Evolutionary conservation across 2,888 invertebrate species (phyloP), one percentile per base, ranked within the genome.

Genomic region (Volucella zonaria): DNA sequence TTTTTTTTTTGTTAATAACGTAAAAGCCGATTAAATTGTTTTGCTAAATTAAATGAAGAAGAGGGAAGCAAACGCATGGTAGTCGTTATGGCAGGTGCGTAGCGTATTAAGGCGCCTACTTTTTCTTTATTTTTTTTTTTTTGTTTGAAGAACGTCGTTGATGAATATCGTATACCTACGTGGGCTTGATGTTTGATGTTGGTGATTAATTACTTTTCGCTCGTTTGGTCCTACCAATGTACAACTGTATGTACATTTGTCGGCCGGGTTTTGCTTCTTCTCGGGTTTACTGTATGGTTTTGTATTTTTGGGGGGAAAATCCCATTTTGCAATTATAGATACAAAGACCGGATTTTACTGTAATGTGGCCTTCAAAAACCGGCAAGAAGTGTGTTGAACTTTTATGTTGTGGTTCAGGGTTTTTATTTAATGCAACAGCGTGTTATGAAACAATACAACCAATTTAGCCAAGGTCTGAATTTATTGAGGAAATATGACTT

Each of bases 151-250:
- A 31, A 31, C 6, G 31, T 31, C 31, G 31, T 31, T 31, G 45
- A 45, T 8, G 40, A 40, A n/a, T 47, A 45, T 54, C 77, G 54
- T 54, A 40, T 54, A 18, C 1, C 1, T 18, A 52, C 31, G 31
- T 52, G 68, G 68, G 54, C 61, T 76, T 49, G 42, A 49, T 45
- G 47, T 76, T 31, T 31, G 31, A 31, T 31, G 9, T 52, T 47
- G 77, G 62, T 77, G 76, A 76, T 76, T 68, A 76, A 61, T 68
- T 68, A 15, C 8, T 43, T 61, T 43, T 42, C 43, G 23, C n/a
- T 68, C 3, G 3, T 1, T 56, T 23, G 18, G 18, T 23, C 1
- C 18, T 23, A 23, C 2, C 18, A 23, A 23, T 23, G 18, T 23
- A 23, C 18, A 23, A 23, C 3, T 23, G 18, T 23, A 23, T 23